Percentiles rank a stretch among this genome's conserved stretches.
These are phyloP conservation scores for Alces alces DNA, from an alignment of 2,113 vertebrate genomes.

Conservation along the genomic window DNA sequence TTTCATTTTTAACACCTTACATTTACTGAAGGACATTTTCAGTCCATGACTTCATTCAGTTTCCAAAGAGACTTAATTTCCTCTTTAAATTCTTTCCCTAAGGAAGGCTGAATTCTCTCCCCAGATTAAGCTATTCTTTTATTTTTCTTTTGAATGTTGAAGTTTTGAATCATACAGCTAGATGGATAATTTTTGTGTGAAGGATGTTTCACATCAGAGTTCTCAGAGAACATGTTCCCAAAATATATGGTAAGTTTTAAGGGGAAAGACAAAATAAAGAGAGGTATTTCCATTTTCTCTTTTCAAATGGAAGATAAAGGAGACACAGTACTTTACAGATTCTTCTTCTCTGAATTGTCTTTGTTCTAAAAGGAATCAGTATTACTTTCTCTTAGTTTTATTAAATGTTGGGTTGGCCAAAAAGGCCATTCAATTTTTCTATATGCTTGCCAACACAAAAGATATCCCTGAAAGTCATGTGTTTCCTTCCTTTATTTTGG, in stretches of 20 bases:
- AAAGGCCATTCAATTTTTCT: neutral
- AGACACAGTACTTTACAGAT: neutral
- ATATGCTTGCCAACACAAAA: neutral
- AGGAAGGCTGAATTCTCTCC: neutral
- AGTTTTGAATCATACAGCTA: neutral
- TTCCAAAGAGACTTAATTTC: slow-evolving; percentile 39
- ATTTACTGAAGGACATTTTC: slow-evolving; percentile 9
- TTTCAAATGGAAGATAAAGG: slow-evolving; percentile 1
- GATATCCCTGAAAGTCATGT: neutral
- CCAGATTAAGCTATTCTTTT: neutral
- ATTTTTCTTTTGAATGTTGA: slow-evolving; percentile 17
- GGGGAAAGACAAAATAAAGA: neutral
- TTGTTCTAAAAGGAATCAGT: neutral
- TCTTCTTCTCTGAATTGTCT: neutral
- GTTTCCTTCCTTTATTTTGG: slow-evolving; percentile 32
- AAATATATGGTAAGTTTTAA: neutral
- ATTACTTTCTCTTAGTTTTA: neutral
- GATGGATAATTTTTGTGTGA: neutral
- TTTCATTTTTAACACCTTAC: neutral
- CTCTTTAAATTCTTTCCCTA: slow-evolving; percentile 10
- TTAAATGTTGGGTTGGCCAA: neutral
- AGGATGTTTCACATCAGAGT: neutral
- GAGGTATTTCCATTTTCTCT: neutral
- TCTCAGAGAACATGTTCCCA: neutral
- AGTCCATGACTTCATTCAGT: slow-evolving; percentile 1